These are phyloP conservation scores for Diplodus puntazzo DNA, from an alignment of 2,797 vertebrate species.

Conservation along the genomic window DNA sequence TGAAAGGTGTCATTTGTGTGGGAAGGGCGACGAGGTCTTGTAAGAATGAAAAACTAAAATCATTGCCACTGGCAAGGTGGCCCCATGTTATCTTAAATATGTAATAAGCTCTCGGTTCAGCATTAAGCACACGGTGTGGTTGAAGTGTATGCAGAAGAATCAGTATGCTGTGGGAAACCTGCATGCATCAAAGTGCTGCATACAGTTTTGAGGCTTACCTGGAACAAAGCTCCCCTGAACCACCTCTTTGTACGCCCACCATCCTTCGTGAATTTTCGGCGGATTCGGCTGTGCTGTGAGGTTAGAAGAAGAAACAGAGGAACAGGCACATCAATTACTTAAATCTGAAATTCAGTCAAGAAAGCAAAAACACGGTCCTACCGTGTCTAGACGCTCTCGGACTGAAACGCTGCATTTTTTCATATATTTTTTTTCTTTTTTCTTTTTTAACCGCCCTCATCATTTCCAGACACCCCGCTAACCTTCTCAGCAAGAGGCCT, in stretches of 20 bases:
- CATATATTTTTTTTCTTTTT: not conserved
- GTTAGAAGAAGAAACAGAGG: constrained; percentile 62
- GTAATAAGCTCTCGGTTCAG: constrained; percentile 24
- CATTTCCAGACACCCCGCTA: constrained; percentile 19
- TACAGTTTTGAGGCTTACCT: constrained; percentile 86
- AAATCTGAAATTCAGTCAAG: constrained; percentile 35
- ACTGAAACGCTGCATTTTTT: not conserved
- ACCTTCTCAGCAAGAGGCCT: constrained; percentile 39
- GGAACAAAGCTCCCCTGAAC: constrained; percentile 99
- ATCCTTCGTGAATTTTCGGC: constrained; percentile 99
- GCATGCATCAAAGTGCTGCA: constrained; percentile 32
- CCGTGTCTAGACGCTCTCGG: constrained; percentile 9
- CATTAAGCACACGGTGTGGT: constrained; percentile 33
- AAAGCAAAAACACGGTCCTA: constrained; percentile 5
- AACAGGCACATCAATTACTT: constrained; percentile 57
- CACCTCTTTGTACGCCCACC: constrained; percentile 99
- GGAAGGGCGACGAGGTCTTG: constrained; percentile 42
- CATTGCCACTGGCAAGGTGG: constrained; percentile 64
- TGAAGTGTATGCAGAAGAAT: constrained; percentile 24
- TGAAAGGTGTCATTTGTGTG: constrained; percentile 16
- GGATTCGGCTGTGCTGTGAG: constrained; percentile 94
- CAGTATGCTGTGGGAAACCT: constrained; percentile 30
- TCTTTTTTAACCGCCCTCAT: not conserved
- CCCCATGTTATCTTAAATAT: constrained; percentile 45
- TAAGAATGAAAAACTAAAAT: constrained; percentile 53